These are phyloP conservation scores for Aleiodes leptofemur DNA, from an alignment of 2,888 invertebrate genomes.

Conservation along the genomic window DNA sequence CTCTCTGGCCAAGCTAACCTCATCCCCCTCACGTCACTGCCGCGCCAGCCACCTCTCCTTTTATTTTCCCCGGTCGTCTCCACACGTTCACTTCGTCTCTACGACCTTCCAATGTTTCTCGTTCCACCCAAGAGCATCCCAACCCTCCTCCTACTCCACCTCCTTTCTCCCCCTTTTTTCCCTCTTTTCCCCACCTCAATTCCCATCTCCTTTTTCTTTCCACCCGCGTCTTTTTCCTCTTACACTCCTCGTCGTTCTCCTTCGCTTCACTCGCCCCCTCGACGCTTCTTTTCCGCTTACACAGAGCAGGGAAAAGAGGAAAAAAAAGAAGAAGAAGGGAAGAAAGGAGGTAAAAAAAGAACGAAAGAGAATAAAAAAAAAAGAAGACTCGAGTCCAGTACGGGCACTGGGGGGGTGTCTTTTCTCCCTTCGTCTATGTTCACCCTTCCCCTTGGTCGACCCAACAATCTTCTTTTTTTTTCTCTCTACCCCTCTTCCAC, in stretches of 20 bases:
- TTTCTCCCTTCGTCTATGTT: constrained; percentile 67
- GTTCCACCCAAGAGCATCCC: constrained; percentile 54
- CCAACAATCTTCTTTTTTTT: constrained; percentile 42
- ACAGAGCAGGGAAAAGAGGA: constrained; percentile 25
- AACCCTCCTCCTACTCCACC: constrained; percentile 17
- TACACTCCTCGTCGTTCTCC: constrained; percentile 56
- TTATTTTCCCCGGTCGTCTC: constrained; percentile 37
- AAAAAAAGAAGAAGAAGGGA: constrained; percentile 5
- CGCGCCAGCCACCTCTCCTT: constrained; percentile 49
- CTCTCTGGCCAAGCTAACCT: constrained; percentile 53
- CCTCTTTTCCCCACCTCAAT: constrained; percentile 36
- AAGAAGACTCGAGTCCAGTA: constrained; percentile 71
- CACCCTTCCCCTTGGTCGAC: constrained; percentile 55
- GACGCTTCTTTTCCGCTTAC: constrained; percentile 36
- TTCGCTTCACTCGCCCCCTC: constrained; percentile 48
- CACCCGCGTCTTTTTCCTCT: constrained; percentile 49
- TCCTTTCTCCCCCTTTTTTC: constrained; percentile 7
- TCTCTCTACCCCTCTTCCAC: constrained; percentile 38
- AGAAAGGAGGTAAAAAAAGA: constrained; percentile 3
- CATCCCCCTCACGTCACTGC: constrained; percentile 57
- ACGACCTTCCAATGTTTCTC: constrained; percentile 59
- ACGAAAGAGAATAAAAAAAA: constrained; percentile 37
- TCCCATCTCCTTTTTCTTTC: constrained; percentile 43
- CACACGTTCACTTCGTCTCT: constrained; percentile 43
- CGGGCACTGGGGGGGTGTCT: constrained; percentile 67